Evolutionary conservation across 2,888 invertebrate species (phyloP).

Genomic region (Augiades crinisus): DNA sequence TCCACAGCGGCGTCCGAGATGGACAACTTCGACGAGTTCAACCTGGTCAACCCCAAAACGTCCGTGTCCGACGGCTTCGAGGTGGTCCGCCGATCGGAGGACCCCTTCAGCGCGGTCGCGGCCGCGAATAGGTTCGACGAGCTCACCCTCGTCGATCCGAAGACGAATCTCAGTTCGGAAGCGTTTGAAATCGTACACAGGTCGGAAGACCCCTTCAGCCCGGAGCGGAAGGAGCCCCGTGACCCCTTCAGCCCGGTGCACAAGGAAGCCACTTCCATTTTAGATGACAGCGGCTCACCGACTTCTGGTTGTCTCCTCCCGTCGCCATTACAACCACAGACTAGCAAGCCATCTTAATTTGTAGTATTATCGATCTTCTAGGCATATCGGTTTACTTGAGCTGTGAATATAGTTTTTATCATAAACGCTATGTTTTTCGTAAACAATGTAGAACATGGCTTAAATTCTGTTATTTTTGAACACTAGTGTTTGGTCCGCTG

Average conservation of each 20-base stretch:
- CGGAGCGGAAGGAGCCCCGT: constrained; percentile 8
- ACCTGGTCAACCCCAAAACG: constrained; percentile 46
- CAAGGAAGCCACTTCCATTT: constrained; percentile 50
- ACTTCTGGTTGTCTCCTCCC: constrained; percentile 76
- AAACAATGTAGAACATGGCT: too few relatives aligned
- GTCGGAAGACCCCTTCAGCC: constrained; percentile 33
- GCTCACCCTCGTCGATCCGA: constrained; percentile 53
- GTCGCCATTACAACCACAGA: constrained; percentile 81
- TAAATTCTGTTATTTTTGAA: not conserved
- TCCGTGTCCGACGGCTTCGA: constrained; percentile 55
- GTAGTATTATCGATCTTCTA: not conserved
- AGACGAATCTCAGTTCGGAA: constrained; percentile 41
- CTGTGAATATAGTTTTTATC: too few relatives aligned
- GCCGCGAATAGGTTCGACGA: constrained; percentile 63
- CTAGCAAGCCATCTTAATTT: constrained; percentile 45
- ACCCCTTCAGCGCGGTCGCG: constrained; percentile 37
- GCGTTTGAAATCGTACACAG: constrained; percentile 59
- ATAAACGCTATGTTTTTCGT: too few relatives aligned
- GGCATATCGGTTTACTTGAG: not conserved
- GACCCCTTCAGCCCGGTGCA: constrained; percentile 2
- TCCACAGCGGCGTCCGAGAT: constrained; percentile 37
- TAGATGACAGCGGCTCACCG: constrained; percentile 67
- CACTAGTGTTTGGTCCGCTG: too few relatives aligned
- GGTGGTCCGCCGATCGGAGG: constrained; percentile 44
- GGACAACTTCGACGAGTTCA: constrained; percentile 65